Evolutionary conservation across 2,888 invertebrate species (phyloP), one percentile per base, ranked within the genome.

Genomic region (Temnothorax rugatulus): DNA sequence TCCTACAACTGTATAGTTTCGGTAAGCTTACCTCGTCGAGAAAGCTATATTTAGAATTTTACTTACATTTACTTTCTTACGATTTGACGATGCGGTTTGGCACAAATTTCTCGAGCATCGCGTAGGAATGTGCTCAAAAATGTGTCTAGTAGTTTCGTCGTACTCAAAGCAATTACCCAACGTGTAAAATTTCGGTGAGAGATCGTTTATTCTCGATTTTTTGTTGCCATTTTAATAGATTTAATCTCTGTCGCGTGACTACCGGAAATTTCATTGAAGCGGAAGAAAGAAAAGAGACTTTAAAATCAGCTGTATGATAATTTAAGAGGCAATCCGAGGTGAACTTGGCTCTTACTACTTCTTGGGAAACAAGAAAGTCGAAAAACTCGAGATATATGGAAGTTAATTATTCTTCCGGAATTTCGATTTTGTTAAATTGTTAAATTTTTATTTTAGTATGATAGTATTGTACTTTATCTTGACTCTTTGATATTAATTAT

Each of bases 221-320:
- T 83, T 76, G 63, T 84, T 79, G 50, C 50, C 52, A 25, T 84
- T 81, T 76, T 64, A 21, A 34, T 38, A 59, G 61, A 73, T 86
- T 88, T 85, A 84, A 81, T 86, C 82, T 84, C 34, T 84, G 73
- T 88, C 81, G 86, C 88, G 86, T 88, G 88, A 88, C 86, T 83
- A 4, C 52, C n/a, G 82, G 69, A 84, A 86, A 88, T 86, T 83
- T 83, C 79, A 71, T 84, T 57, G 79, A 86, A 44, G 71, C 38
- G 59, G 15, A 64, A 64, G 52, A 41, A 61, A 25, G 13, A 68
- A 64, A 47, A 74, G 64, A 59, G 66, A 73, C 21, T 54, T 77
- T 77, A 73, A 83, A 77, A 73, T 77, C 21, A 74, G 41, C 41
- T 50, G 47, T 64, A 41, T 8, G 47, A 71, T 64, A 54, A 74